Evolutionary conservation across 1,140 invertebrate genomes (phyloP), one percentile per base, ranked within the genome.

Genomic region (Aphelinus certus): DNA sequence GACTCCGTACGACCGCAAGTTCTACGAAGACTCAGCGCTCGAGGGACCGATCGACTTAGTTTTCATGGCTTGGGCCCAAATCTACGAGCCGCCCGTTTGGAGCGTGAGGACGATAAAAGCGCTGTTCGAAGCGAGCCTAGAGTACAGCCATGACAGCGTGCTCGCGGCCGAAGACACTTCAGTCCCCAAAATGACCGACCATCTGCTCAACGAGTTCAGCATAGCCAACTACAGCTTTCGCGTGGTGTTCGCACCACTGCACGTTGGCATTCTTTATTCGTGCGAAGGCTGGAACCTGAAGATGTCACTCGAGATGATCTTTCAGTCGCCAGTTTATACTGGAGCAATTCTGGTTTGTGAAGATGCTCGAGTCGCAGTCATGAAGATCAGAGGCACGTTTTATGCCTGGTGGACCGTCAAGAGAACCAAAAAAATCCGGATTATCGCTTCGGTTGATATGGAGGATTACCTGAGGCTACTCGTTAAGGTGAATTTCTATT

Each of bases 161-260:
- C 49, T 85, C 0, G 75, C 80, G 0, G 67, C 71, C 0, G 79
- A 84, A 57, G 83, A 86, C 10, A 79, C 79, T 0, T 80, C 82
- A 1, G 75, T 80, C 7, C 7, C 9, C 2, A 60, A 80, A 0
- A 80, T 83, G 78, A 79, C 67, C 2, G 85, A 84, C 26, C 79
- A 78, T 4, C 3, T 83, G 7, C 7, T 84, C 1, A 77, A 68
- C 0, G 82, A 87, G 56, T 87, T 88, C 66, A 80, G 81, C 43
- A 83, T 88, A n/a, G 85, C 82, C 0, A 88, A 88, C 73, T 87
- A 87, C 48, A 73, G 64, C 3, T 88, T 88, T 57, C 77, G 81
- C 0, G 81, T 76, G 0, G 83, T 83, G 1, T 85, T 86, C 45
- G 83, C 84, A 0, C 86, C 86, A 1, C 10, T 86, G 0, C 85